Base-by-base conservation (phyloP, 2,888 invertebrate species). In the Petrophora chlorosata region DNA sequence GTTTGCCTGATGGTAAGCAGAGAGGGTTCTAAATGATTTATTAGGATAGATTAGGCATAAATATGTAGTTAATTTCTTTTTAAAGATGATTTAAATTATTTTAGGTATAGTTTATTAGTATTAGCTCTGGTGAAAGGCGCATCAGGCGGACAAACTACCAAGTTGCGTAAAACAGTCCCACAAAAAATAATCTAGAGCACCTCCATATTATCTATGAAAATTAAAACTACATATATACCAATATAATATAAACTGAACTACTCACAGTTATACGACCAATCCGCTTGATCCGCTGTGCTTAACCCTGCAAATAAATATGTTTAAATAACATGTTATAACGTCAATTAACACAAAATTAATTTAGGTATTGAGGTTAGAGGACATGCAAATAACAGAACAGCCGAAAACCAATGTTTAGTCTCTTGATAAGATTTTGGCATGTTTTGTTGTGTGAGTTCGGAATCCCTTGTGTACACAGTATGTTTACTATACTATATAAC, bases 181-280 rank as follows among this genome's bases (percentile, higher is more conserved):
- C n/a, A n/a, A n/a, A n/a, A n/a, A n/a, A n/a, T n/a, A n/a, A n/a
- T n/a, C n/a, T n/a, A n/a, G n/a, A n/a, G n/a, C n/a, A n/a, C n/a
- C n/a, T n/a, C n/a, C n/a, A n/a, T n/a, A n/a, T n/a, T 5, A 7
- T 19, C 7, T 15, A 25, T 14, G 3, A 16, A 36, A 17, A 5
- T 15, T n/a, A 2, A n/a, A 9, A 13, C 5, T 13, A 13, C 5
- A n/a, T 5, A 25, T 32, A 23, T 8, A 9, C 10, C 14, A 35
- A 12, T 22, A 10, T 7, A 1, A 32, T 3, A 30, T 10, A 14
- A 14, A 26, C n/a, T 8, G n/a, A 28, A 33, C 40, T 52, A 81
- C 82, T 81, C 63, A 86, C 86, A 63, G n/a, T 71, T 67, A 43
- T 86, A 85, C 0, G 78, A 73, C 87, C 87, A 86, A 9, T 77